Conservation (phyloP, 2,888 invertebrate species). For the Augiades crinisus region DNA sequence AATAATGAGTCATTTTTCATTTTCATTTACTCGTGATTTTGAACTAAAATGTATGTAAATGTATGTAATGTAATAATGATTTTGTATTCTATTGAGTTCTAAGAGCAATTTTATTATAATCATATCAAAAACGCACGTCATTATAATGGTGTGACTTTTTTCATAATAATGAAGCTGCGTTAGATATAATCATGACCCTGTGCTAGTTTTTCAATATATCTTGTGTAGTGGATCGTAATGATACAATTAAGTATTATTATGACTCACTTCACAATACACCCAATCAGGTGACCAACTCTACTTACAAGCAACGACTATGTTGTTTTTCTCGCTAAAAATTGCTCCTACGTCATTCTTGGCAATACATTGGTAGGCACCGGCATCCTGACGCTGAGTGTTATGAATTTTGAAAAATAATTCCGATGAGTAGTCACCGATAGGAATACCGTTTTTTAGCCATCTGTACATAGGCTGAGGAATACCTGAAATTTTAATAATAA, state of each 20-base stretch:
- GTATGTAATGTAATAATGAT: too few species aligned
- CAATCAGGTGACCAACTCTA: too few species aligned
- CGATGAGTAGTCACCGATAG: slow-evolving; percentile 89
- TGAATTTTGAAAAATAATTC: slow-evolving; percentile 92
- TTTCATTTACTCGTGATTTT: too few species aligned
- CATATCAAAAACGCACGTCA: too few species aligned
- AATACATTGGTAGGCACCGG: slow-evolving; percentile 95
- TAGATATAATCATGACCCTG: not conserved
- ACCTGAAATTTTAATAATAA: slow-evolving; percentile 83
- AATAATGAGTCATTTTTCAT: too few species aligned
- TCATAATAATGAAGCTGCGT: too few species aligned
- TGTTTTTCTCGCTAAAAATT: slow-evolving; percentile 94
- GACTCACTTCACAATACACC: too few species aligned
- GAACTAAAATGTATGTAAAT: too few species aligned
- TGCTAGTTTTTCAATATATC: not conserved
- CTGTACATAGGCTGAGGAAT: slow-evolving; percentile 95
- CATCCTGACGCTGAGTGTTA: slow-evolving; percentile 90
- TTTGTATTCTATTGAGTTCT: too few species aligned
- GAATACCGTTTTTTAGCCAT: slow-evolving; percentile 93
- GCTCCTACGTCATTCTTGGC: slow-evolving; percentile 96
- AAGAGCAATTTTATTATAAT: too few species aligned
- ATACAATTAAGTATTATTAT: too few species aligned
- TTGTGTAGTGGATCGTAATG: not conserved
- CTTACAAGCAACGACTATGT: slow-evolving; percentile 96
- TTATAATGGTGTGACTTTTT: too few species aligned